These are phyloP conservation scores for Epizoanthus rinbou DNA, from an alignment of 92 coral and sea anemone species.

Conservation along the genomic window DNA sequence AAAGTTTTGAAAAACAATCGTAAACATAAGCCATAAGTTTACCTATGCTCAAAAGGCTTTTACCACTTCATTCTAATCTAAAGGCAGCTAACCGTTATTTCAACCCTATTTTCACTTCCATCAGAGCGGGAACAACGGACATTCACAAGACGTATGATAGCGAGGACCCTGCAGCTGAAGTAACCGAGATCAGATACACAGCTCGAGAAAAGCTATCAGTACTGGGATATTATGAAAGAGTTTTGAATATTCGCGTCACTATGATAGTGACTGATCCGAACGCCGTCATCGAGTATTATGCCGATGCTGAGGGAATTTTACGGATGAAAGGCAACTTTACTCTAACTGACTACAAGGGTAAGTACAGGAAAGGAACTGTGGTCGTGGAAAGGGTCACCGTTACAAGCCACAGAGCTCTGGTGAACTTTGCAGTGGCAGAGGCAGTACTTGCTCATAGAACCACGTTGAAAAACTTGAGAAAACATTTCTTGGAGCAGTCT, in stretches of 20 bases:
- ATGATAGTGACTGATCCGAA: constrained; percentile 13
- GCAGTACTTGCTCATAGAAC: constrained; percentile 30
- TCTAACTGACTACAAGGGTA: constrained; percentile 22
- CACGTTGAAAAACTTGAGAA: constrained; percentile 21
- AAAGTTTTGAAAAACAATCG: too few relatives aligned
- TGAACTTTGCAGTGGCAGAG: constrained; percentile 31
- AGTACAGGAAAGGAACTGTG: constrained; percentile 8
- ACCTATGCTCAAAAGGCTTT: too few relatives aligned
- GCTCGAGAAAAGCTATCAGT: constrained; percentile 26
- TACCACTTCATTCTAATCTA: too few relatives aligned
- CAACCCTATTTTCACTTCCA: neutral
- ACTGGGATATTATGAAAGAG: constrained; percentile 27
- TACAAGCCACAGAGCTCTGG: constrained; percentile 30
- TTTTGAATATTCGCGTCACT: constrained; percentile 1
- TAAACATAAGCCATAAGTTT: too few relatives aligned
- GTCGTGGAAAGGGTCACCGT: constrained; percentile 14
- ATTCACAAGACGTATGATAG: constrained; percentile 24
- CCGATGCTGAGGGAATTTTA: constrained; percentile 31
- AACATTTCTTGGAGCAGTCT: neutral
- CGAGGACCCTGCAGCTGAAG: constrained; percentile 3
- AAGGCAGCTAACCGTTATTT: too few relatives aligned
- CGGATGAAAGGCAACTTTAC: constrained; percentile 1
- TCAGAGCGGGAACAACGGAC: constrained; percentile 18
- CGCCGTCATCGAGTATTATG: neutral
- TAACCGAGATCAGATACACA: constrained; percentile 23